These are phyloP conservation scores for Selenia dentaria DNA, from an alignment of 2,888 invertebrate genomes.

Conservation along the genomic window DNA sequence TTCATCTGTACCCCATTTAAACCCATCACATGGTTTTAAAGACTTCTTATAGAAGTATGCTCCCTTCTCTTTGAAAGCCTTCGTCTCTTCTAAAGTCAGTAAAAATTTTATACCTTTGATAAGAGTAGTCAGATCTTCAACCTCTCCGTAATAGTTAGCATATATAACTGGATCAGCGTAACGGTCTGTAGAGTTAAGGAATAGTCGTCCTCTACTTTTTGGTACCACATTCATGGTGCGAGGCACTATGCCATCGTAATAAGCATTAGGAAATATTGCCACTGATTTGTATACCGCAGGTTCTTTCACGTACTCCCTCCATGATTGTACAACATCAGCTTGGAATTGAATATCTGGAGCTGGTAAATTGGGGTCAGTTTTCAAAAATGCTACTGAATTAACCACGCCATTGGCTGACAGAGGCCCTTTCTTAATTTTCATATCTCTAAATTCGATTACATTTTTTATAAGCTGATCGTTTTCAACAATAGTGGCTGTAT, in stretches of 20 bases:
- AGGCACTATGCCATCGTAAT: conserved; percentile 84
- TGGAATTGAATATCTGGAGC: conserved; percentile 86
- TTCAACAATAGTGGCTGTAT: conserved; percentile 68
- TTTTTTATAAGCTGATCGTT: conserved; percentile 63
- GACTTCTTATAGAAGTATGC: conserved; percentile 79
- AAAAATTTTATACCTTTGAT: conserved; percentile 85
- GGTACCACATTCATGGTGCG: conserved; percentile 85
- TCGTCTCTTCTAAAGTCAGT: conserved; percentile 81
- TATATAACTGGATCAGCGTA: conserved; percentile 88
- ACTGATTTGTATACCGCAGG: conserved; percentile 55
- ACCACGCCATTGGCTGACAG: conserved; percentile 82
- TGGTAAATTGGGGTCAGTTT: conserved; percentile 68
- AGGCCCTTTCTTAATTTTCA: conserved; percentile 68
- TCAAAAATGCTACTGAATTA: conserved; percentile 82
- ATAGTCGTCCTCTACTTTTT: conserved; percentile 84
- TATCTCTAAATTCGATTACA: conserved; percentile 58
- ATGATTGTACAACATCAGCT: conserved; percentile 5
- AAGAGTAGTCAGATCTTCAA: conserved; percentile 84
- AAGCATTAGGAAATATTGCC: conserved; percentile 77
- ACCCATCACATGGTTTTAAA: conserved; percentile 81
- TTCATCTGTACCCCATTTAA: conserved; percentile 83
- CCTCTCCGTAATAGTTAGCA: conserved; percentile 86
- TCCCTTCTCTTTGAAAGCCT: conserved; percentile 82
- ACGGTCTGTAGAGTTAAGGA: conserved; percentile 87
- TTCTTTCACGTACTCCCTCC: conserved; percentile 75